A percentile compares a stretch with the other conserved stretches of the same genome.
phyloP scores from a whole-genome alignment of 35 echinoderm and acorn worm species.

The Nesometra sesokonis region DNA sequence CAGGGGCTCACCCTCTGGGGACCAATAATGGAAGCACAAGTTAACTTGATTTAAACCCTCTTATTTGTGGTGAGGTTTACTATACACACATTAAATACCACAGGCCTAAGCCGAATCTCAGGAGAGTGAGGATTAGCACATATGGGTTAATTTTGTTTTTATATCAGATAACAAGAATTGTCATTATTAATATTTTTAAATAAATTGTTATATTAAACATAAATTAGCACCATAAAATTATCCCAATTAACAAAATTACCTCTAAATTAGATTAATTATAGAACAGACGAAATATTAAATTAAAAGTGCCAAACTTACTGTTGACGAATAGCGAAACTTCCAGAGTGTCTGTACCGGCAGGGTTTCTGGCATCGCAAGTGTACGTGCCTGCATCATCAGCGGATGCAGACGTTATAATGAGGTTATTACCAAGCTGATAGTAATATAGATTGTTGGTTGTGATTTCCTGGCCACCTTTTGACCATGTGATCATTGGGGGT shows the following conservation, averaged over 20 bases:
- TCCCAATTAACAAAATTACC: neutral
- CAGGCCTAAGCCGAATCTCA: neutral
- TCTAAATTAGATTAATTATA: neutral
- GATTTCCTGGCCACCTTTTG: conserved; percentile 51
- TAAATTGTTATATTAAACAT: neutral
- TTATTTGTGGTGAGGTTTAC: neutral
- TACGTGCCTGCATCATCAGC: conserved; percentile 56
- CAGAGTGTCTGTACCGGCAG: conserved; percentile 38
- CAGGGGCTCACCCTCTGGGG: neutral
- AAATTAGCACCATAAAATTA: too few relatives aligned
- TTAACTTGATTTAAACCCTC: neutral
- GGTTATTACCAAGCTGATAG: conserved; percentile 24
- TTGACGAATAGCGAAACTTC: conserved; percentile 53
- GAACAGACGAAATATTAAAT: neutral
- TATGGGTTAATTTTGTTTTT: neutral
- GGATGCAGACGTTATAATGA: conserved; percentile 33
- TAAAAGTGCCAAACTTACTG: conserved; percentile 37
- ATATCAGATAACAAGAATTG: neutral
- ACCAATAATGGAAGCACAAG: neutral
- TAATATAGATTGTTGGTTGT: conserved; percentile 38
- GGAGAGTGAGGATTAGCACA: neutral
- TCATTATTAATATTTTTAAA: neutral
- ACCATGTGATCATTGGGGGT: conserved; percentile 54
- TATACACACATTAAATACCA: neutral
- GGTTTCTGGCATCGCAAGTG: conserved; percentile 54